These are phyloP conservation scores for Carlito syrichta DNA, from an alignment of 2,113 vertebrate genomes.

Conservation along the genomic window DNA sequence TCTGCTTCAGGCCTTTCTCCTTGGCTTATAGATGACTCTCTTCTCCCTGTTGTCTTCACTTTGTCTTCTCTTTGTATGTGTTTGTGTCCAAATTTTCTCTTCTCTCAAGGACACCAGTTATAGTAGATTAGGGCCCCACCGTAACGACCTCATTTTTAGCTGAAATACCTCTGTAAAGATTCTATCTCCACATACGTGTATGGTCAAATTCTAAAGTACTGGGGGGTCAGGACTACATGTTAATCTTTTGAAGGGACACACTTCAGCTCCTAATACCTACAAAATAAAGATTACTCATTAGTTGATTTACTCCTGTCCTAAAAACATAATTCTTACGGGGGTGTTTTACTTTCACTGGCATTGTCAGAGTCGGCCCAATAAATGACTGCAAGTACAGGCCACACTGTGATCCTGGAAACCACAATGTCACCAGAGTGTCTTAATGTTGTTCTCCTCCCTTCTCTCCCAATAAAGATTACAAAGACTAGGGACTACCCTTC, in stretches of 20 bases:
- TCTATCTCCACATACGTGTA: not conserved
- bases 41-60: not conserved
- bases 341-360: not conserved
- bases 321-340: not conserved
- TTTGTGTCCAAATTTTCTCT: not conserved
- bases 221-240: not conserved
- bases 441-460: not conserved
- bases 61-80: not conserved
- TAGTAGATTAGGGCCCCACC: not conserved
- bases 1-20: not conserved
- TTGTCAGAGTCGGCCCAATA: not conserved
- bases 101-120: not conserved
- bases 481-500: not conserved
- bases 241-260: not conserved
- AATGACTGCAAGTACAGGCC: not conserved
- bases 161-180: not conserved
- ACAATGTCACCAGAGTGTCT: not conserved
- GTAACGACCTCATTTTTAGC: not conserved
- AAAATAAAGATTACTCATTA: not conserved
- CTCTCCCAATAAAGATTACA: not conserved
- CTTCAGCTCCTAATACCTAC: not conserved
- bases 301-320: not conserved
- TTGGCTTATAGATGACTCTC: not conserved
- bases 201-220: not conserved
- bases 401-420: not conserved